Conservation (phyloP, 2,888 invertebrate species). For the Pollenia griseotomentosa region DNA sequence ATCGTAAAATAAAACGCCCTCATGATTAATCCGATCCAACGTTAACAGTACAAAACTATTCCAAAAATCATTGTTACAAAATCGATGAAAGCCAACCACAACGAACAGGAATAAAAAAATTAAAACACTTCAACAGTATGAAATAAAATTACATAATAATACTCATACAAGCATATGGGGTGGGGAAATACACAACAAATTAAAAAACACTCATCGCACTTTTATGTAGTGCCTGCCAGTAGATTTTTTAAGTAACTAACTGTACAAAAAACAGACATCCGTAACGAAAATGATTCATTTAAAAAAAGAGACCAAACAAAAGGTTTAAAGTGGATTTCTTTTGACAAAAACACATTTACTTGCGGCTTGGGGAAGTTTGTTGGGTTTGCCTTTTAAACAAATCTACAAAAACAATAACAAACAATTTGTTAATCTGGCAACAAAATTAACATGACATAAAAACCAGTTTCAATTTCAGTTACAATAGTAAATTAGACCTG, state of each 20-base stretch:
- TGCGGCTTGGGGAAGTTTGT: neutral
- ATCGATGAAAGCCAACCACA: conserved; percentile 58
- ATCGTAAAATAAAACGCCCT: neutral
- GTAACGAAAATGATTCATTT: conserved; percentile 57
- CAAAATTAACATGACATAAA: conserved; percentile 18
- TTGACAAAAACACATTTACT: neutral
- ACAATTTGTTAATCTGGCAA: conserved; percentile 6
- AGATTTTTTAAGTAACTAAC: neutral
- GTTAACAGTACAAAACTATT: neutral
- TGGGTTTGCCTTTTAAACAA: neutral
- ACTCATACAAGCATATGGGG: neutral
- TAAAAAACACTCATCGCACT: conserved; percentile 37
- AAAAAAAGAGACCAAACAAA: conserved; percentile 13
- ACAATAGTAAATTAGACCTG: neutral
- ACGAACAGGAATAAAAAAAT: conserved; percentile 8
- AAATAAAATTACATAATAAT: conserved; percentile 58
- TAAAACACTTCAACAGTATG: conserved; percentile 51
- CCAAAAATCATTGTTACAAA: conserved; percentile 53
- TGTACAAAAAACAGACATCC: conserved; percentile 22
- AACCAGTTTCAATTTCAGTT: conserved; percentile 52
- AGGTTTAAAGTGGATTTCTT: conserved; percentile 20
- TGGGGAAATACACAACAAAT: conserved; percentile 17
- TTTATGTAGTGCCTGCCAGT: neutral
- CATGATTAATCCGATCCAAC: conserved; percentile 32
- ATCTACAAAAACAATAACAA: neutral